phyloP scores from a whole-genome alignment of 2,888 invertebrate genomes.

The Callimorpha dominula region DNA sequence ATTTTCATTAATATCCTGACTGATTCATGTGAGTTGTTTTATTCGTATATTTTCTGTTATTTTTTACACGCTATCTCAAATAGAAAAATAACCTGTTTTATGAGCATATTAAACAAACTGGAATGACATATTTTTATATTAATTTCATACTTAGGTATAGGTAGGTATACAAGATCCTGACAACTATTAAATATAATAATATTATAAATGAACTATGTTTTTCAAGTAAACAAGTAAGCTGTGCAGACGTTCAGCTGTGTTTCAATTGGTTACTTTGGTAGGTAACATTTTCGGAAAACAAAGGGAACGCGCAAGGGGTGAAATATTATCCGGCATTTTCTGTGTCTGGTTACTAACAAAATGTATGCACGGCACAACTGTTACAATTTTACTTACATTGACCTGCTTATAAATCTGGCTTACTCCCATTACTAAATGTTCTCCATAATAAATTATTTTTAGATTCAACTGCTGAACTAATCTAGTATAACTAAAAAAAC shows the following conservation, averaged over 20 bases:
- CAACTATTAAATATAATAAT: not conserved
- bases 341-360: not conserved
- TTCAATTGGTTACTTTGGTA: slow-evolving; percentile 13
- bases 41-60: slow-evolving; percentile 40
- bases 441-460: slow-evolving; percentile 27
- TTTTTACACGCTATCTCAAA: not conserved
- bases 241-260: slow-evolving; percentile 2
- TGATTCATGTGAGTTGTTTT: slow-evolving; percentile 64
- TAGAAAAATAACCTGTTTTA: not conserved
- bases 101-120: not conserved
- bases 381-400: not conserved
- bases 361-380: not conserved
- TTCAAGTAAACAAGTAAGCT: not conserved
- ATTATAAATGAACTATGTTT: not conserved
- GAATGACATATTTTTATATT: not conserved
- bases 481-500: not conserved
- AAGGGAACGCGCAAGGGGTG: slow-evolving; percentile 36
- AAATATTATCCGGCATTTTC: slow-evolving; percentile 11
- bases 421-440: slow-evolving; percentile 10
- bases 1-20: slow-evolving; percentile 60
- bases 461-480: slow-evolving; percentile 11
- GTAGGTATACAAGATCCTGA: not conserved
- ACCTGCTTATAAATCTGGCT: not conserved
- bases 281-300: slow-evolving; percentile 36
- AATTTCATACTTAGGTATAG: not conserved